Evolutionary conservation across 2,797 vertebrate species (phyloP).

Genomic region (Dromococcyx pavoninus): DNA sequence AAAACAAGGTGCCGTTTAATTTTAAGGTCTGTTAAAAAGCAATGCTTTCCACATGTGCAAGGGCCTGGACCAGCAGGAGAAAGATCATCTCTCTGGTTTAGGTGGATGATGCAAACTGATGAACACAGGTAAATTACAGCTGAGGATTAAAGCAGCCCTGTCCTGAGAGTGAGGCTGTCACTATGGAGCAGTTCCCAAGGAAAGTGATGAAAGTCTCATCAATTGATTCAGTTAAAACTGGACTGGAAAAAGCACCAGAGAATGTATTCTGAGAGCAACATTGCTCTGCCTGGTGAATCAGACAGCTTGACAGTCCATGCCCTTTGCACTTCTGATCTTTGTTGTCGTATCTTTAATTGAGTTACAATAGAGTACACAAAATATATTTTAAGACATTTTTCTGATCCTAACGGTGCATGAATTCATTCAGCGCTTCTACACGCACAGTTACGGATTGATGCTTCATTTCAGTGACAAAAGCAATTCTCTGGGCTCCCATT

Average conservation of each 20-base stretch:
- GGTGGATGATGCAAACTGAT: not conserved
- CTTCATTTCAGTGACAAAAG: constrained; percentile 21
- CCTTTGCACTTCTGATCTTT: not conserved
- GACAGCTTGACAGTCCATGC: not conserved
- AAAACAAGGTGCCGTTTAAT: not conserved
- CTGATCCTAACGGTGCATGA: constrained; percentile 6
- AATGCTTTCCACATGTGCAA: constrained; percentile 6
- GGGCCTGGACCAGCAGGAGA: not conserved
- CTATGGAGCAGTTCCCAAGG: not conserved
- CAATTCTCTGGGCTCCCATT: constrained; percentile 45
- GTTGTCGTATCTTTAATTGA: constrained; percentile 8
- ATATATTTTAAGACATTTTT: constrained; percentile 27
- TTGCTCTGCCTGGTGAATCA: not conserved
- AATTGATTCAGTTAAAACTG: not conserved
- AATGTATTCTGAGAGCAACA: not conserved
- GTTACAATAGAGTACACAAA: constrained; percentile 28
- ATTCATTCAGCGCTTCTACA: not conserved
- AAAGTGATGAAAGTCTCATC: constrained; percentile 36
- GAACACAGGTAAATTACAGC: constrained; percentile 17
- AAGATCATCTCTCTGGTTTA: not conserved
- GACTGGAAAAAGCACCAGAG: not conserved
- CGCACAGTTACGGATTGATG: not conserved
- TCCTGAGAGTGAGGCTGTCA: not conserved
- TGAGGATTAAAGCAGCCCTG: not conserved
- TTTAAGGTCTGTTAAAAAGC: constrained; percentile 26